Evolutionary conservation across 1,140 invertebrate species (phyloP).

Genomic region (Drosophila ogumai): DNA sequence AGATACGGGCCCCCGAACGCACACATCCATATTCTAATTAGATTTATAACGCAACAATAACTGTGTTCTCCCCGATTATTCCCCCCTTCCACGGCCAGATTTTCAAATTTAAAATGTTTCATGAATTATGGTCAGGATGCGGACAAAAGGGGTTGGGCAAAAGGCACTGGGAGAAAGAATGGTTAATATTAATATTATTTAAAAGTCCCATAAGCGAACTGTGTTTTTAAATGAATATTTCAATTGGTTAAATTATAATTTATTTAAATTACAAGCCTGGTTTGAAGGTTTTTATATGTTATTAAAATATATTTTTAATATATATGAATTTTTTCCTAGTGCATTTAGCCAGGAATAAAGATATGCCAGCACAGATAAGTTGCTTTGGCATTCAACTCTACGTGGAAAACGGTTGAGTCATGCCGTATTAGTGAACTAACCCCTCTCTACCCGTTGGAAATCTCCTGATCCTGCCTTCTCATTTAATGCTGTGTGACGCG

Average conservation of each 20-base stretch:
- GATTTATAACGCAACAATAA: constrained; percentile 78
- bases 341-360: constrained; percentile 20
- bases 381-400: constrained; percentile 3
- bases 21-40: constrained; percentile 74
- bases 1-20: constrained; percentile 47
- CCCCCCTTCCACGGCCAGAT: constrained; percentile 26
- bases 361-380: constrained; percentile 19
- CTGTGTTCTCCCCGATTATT: constrained; percentile 30
- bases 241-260: background rate
- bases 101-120: constrained; percentile 68
- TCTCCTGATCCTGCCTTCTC: constrained; percentile 21
- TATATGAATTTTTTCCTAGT: background rate
- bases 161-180: constrained; percentile 2
- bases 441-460: background rate
- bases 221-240: too few species aligned
- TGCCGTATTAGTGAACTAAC: constrained; percentile 55
- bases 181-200: too few species aligned
- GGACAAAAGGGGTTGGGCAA: constrained; percentile 17
- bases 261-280: too few species aligned
- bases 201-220: too few species aligned
- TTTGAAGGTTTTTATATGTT: background rate
- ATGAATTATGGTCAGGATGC: constrained; percentile 67
- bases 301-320: background rate
- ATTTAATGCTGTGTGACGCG: constrained; percentile 56
- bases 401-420: constrained; percentile 62